phyloP scores from a whole-genome alignment of 1,140 invertebrate species.

The Idris sp. region DNA sequence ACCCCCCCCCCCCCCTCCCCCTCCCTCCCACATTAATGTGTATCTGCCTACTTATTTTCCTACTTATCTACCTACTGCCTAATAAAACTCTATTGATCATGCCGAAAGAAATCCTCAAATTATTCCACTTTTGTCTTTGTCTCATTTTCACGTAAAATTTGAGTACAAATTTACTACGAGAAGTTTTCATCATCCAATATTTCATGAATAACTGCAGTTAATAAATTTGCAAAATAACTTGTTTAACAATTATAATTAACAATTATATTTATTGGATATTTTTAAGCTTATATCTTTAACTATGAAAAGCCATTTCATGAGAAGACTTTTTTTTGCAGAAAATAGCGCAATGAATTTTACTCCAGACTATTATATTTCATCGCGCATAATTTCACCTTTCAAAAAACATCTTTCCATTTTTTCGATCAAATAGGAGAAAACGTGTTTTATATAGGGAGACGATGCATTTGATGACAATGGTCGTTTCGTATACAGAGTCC shows the following conservation, averaged over 20 bases:
- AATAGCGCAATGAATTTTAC: no score
- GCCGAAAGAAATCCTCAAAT: conserved; percentile 33
- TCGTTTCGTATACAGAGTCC: conserved; percentile 67
- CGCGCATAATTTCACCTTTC: no score
- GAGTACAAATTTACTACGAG: no score
- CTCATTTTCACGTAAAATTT: conserved; percentile 30
- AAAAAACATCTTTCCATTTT: neutral
- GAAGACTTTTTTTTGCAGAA: no score
- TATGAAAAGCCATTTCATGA: no score
- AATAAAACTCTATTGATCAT: conserved; percentile 40
- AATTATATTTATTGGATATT: no score
- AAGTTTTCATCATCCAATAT: no score
- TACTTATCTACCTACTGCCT: conserved; percentile 60
- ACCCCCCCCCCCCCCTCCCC: no score
- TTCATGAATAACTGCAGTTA: no score
- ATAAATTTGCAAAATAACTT: no score
- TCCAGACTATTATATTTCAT: neutral
- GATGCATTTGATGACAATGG: conserved; percentile 64
- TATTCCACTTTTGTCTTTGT: conserved; percentile 30
- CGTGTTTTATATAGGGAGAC: neutral
- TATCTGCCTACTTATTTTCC: conserved; percentile 46
- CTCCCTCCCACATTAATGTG: conserved; percentile 29
- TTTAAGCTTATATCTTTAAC: no score
- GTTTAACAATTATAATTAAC: no score
- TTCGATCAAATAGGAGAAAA: neutral